A percentile compares a stretch with the other conserved stretches of the same genome.
Evolutionary conservation across 2,113 vertebrate species (phyloP).

Genomic region (Rhizomys pruinosus): DNA sequence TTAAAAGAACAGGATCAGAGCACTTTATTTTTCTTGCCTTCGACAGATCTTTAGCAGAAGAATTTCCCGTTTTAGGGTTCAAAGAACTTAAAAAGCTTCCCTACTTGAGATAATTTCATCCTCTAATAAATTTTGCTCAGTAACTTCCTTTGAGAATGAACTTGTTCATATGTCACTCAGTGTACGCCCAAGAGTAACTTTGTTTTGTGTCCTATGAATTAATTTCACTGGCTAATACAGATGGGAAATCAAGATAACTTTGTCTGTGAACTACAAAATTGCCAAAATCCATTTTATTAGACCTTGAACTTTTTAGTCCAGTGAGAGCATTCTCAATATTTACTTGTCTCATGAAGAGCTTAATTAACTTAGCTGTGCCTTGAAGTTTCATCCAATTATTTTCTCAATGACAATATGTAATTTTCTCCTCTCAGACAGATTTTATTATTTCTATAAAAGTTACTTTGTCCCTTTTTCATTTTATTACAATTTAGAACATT

Average conservation of each 20-base stretch:
- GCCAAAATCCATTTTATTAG: not conserved
- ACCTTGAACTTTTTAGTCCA: slow-evolving; percentile 38
- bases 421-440: not conserved
- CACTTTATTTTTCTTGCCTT: slow-evolving; percentile 45
- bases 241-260: slow-evolving; percentile 43
- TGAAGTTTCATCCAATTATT: slow-evolving; percentile 29
- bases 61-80: slow-evolving; percentile 21
- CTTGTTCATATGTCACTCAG: slow-evolving; percentile 52
- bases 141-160: slow-evolving; percentile 56
- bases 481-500: not conserved
- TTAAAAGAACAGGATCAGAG: not conserved
- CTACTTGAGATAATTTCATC: slow-evolving; percentile 66
- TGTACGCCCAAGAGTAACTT: slow-evolving; percentile 13
- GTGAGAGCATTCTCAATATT: not conserved
- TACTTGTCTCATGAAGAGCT: slow-evolving; percentile 38
- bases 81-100: slow-evolving; percentile 56
- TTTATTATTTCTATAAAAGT: not conserved
- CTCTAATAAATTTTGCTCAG: slow-evolving; percentile 56
- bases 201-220: slow-evolving; percentile 33
- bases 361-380: not conserved
- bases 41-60: slow-evolving; percentile 34
- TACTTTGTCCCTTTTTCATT: not conserved
- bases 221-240: slow-evolving; percentile 54
- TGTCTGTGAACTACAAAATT: not conserved
- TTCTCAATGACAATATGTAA: not conserved